These are phyloP conservation scores for Cichlasoma orientale DNA, from an alignment of 2,797 vertebrate species.

Conservation along the genomic window DNA sequence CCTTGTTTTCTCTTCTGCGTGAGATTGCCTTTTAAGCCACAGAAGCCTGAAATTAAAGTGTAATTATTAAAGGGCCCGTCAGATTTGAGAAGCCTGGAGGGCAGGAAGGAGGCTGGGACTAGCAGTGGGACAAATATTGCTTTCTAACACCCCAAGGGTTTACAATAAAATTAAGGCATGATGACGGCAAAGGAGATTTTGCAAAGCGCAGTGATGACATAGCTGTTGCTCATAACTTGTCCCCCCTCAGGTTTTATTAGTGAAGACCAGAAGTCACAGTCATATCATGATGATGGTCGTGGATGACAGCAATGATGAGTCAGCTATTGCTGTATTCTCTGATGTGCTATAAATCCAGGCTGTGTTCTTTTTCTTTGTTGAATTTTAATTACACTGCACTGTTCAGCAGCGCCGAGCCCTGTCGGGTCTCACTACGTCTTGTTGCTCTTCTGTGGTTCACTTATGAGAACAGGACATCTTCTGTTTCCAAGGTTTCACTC, in stretches of 20 bases:
- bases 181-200: conserved; percentile 42
- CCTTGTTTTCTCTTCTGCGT: conserved; percentile 29
- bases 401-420: conserved; percentile 23
- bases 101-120: conserved; percentile 9
- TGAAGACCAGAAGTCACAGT: conserved; percentile 52
- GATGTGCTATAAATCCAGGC: conserved; percentile 57
- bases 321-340: conserved; percentile 58
- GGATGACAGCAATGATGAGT: conserved; percentile 69
- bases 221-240: conserved; percentile 62
- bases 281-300: conserved; percentile 45
- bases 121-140: conserved; percentile 58
- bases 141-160: conserved; percentile 47
- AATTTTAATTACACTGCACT: conserved; percentile 63
- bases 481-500: conserved; percentile 30
- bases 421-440: conserved; percentile 25
- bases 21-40: conserved; percentile 27
- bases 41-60: conserved; percentile 42
- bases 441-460: conserved; percentile 23
- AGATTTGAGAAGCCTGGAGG: conserved; percentile 28
- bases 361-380: conserved; percentile 47
- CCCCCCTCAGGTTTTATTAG: conserved; percentile 61
- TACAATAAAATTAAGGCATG: conserved; percentile 49
- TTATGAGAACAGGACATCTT: conserved; percentile 42
- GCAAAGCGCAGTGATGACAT: conserved; percentile 41
- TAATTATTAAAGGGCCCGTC: conserved; percentile 38